Base-by-base conservation (phyloP, 2,797 vertebrate genomes). In the Acropternis orthonyx region DNA sequence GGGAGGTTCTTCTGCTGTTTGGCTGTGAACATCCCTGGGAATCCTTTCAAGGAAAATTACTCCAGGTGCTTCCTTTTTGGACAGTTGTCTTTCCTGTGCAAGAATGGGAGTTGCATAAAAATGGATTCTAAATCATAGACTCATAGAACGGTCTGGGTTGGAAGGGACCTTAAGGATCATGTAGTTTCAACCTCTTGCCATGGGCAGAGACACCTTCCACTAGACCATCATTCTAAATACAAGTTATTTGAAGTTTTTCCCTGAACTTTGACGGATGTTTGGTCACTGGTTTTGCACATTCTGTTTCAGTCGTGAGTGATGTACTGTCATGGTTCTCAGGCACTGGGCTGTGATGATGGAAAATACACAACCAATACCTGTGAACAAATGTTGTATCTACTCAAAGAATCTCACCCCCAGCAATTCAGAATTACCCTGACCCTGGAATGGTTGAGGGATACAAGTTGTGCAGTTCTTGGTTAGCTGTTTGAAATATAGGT, bases 321-420 rank as follows among this genome's bases (percentile, higher is more conserved):
- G 0, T 44, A 3, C 32, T 65, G 5, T 19, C 3, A 0, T 5
- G 4, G 20, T 94, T 83, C 18, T 71, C 3, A 1, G 52, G 30
- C 52, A 54, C 52, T 52, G 51, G 51, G 51, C 51, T 18, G 11
- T 52, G 51, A 30, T 30, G 30, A 32, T 21, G 21, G 61, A 34
- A 76, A 46, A n/a, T 3, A 23, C 68, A 19, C 12, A 32, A 44
- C 18, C 18, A 58, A 4, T 28, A 49, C 62, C 55, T 78, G 18
- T 58, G 54, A 55, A 34, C 12, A 39, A 54, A 44, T 16, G 2
- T 22, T 23, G 0, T n/a, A 4, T 23, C 39, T 59, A 4, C 39
- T 58, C 43, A 63, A 23, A 69, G 44, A 27, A 12, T 61, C 5
- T 84, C 56, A 9, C 4, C 1, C 1, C 12, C 41, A 68, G 41